Conservation (phyloP, 2,888 invertebrate genomes). For the Myopa testacea region DNA sequence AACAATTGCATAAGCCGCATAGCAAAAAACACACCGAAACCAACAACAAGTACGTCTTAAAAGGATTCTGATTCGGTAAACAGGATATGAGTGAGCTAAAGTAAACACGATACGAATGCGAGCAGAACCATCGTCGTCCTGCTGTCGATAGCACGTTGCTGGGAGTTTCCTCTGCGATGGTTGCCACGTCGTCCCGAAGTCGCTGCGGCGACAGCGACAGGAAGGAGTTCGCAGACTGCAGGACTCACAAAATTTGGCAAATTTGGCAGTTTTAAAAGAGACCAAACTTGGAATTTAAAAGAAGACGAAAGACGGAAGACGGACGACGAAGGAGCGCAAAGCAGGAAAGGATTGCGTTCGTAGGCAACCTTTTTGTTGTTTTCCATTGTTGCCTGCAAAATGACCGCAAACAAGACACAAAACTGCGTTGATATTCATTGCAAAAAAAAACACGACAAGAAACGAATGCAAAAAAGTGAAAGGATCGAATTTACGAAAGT, state of each 20-base stretch:
- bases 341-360: background rate
- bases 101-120: slow-evolving; percentile 2
- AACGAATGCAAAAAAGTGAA: background rate
- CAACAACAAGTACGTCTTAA: background rate
- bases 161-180: background rate
- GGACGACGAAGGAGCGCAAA: background rate
- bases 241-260: background rate
- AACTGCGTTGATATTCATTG: slow-evolving; percentile 30
- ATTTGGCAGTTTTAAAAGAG: background rate
- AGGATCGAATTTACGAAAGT: background rate
- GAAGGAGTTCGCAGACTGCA: background rate
- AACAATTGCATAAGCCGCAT: background rate
- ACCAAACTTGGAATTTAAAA: background rate
- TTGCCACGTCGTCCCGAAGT: background rate
- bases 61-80: slow-evolving; percentile 3
- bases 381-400: background rate
- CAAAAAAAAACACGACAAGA: slow-evolving; percentile 4
- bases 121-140: background rate
- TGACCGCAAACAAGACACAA: slow-evolving; percentile 35
- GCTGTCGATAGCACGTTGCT: background rate
- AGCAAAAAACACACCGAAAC: background rate
- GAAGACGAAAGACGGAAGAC: background rate
- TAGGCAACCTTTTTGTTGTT: background rate
- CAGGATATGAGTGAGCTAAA: slow-evolving; percentile 10
- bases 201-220: background rate